A percentile compares a stretch with the other conserved stretches of the same genome.
Conservation (phyloP, 2,888 invertebrate genomes). For the Torymus tubicola region DNA sequence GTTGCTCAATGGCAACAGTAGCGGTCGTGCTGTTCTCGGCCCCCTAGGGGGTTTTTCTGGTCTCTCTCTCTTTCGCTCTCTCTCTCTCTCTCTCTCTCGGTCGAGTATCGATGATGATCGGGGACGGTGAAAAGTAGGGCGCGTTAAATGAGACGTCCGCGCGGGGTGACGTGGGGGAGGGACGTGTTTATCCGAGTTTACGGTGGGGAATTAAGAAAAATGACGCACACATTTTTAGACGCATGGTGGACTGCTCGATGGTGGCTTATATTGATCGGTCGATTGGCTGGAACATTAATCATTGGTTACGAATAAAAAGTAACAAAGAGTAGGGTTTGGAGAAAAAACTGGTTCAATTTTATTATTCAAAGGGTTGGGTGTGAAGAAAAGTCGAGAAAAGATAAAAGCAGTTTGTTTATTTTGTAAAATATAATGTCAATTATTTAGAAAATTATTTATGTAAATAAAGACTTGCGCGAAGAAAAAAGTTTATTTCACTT, state of each 20-base stretch:
- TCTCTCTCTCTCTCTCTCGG: not conserved
- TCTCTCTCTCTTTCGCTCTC: not conserved
- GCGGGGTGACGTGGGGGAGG: constrained; percentile 25
- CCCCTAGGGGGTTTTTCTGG: not conserved
- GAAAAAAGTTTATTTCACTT: too few relatives aligned
- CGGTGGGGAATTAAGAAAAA: constrained; percentile 57
- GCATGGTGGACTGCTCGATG: not conserved
- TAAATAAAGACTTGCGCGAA: too few relatives aligned
- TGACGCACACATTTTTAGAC: constrained; percentile 51
- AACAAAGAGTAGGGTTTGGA: not conserved
- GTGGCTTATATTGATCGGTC: constrained; percentile 50
- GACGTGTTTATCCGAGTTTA: constrained; percentile 45
- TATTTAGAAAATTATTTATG: too few relatives aligned
- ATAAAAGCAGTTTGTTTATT: too few relatives aligned
- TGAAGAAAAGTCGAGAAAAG: too few relatives aligned
- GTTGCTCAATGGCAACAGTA: constrained; percentile 72
- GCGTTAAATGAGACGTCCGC: constrained; percentile 53
- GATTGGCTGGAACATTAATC: constrained; percentile 50
- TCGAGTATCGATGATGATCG: constrained; percentile 61
- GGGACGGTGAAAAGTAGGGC: constrained; percentile 40
- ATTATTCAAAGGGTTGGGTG: too few relatives aligned
- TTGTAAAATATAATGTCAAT: too few relatives aligned
- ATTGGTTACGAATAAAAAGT: not conserved
- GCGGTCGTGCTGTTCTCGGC: constrained; percentile 36
- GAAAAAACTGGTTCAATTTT: too few relatives aligned